These are phyloP conservation scores for Eupsittula cactorum DNA, from an alignment of 2,113 vertebrate genomes.

Conservation along the genomic window DNA sequence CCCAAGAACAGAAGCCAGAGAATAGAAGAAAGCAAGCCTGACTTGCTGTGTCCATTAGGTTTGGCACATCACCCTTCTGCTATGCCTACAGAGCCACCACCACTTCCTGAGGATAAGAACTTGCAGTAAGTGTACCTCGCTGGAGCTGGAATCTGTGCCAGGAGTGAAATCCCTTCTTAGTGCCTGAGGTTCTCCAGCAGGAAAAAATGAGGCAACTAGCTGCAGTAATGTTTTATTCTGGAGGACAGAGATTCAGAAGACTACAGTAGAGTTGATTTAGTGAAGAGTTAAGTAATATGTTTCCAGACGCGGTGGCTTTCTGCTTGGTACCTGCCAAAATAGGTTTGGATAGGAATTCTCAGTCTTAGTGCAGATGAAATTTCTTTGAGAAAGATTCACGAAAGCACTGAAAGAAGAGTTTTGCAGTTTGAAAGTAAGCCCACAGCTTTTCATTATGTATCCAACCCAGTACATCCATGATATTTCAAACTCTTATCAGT, in stretches of 20 bases:
- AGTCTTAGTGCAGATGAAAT: background rate
- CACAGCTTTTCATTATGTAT: background rate
- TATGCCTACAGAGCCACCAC: background rate
- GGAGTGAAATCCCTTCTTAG: background rate
- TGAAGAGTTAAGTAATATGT: background rate
- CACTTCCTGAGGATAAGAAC: background rate
- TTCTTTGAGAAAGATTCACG: background rate
- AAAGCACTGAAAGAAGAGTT: background rate
- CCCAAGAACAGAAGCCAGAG: background rate
- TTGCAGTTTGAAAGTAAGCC: background rate
- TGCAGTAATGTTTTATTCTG: background rate
- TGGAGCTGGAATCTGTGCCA: background rate
- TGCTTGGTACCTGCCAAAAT: background rate
- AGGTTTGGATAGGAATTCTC: background rate
- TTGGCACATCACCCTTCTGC: background rate
- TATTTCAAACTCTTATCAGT: background rate
- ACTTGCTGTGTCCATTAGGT: background rate
- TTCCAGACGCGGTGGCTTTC: background rate
- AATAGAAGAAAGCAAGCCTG: background rate
- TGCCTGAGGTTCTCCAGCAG: background rate
- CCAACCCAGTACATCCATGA: background rate
- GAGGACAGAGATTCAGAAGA: background rate
- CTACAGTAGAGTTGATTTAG: background rate
- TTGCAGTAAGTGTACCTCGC: background rate
- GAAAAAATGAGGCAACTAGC: background rate